Base-by-base conservation (phyloP, 2,113 vertebrate genomes). In the Callipepla californica region DNA sequence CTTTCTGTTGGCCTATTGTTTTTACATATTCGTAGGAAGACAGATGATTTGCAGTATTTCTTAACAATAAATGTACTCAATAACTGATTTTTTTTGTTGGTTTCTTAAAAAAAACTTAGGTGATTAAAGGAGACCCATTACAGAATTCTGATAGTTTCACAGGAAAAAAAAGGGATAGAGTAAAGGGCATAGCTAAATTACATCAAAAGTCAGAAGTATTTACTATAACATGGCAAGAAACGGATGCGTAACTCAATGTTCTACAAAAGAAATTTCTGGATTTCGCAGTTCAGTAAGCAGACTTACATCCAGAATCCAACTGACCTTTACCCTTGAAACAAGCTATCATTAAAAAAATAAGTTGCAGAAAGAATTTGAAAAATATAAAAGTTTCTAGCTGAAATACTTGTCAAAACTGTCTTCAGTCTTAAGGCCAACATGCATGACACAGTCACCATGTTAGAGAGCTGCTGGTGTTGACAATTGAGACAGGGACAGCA, bases 321-420 rank as follows among this genome's bases (percentile, higher is more conserved):
- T 51, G 23, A 91, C 22, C 17, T 67, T 85, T 42, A 62, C 23
- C n/a, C 50, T 81, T 74, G 78, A 89, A 92, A 50, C 22, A 45
- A 62, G 83, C 25, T 30, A 48, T 66, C 30, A 34, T 22, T 55
- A 85, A 44, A 90, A 93, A 62, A 28, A 79, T 48, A n/a, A 68
- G 30, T 15, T 76, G 36, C 32, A 83, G 73, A 86, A 84, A 73
- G 12, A 59, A 65, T 53, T 83, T 36, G 2, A 80, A 81, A 94
- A 80, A 74, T n/a, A 83, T 4, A 78, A 81, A 90, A 78, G 22
- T 48, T 91, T 79, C 47, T 95, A 69, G 61, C 53, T 77, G 69
- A 96, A 93, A 93, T 66, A 87, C 76, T 92, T 83, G 77, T 80
- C n/a, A 86, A 94, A 95, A 93, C 80, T 89, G 38, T 92, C 75